phyloP scores from a whole-genome alignment of 1,140 invertebrate species.

The Neoseiulus cucumeris region DNA sequence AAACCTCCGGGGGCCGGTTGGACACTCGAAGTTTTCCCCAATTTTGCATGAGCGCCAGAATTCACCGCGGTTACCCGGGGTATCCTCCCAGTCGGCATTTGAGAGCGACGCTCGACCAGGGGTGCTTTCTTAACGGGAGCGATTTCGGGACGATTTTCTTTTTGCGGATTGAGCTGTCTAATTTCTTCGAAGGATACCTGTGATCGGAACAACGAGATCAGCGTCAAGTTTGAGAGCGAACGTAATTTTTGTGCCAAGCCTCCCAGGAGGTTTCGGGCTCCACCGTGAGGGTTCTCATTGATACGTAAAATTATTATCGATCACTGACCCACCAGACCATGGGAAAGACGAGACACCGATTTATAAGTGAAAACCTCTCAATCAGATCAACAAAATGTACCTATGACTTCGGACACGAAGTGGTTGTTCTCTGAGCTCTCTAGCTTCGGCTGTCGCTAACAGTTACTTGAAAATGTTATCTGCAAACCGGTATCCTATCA shows the following conservation, averaged over 20 bases:
- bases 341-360: background rate
- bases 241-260: background rate
- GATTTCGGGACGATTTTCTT: background rate
- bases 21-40: too few species aligned
- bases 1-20: background rate
- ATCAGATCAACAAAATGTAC: too few species aligned
- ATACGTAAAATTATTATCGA: background rate
- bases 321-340: background rate
- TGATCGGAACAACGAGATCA: background rate
- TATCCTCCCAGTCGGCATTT: background rate
- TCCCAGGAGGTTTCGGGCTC: background rate
- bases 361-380: background rate
- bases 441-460: too few species aligned
- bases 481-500: background rate
- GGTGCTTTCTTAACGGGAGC: background rate
- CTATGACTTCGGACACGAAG: too few species aligned
- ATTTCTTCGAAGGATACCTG: background rate
- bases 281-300: background rate
- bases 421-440: too few species aligned
- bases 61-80: background rate
- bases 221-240: background rate
- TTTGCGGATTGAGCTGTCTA: background rate
- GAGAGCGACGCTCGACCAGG: background rate
- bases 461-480: too few species aligned
- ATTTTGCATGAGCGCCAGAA: background rate